Conservation (phyloP, 1,140 invertebrate genomes). For the Temnothorax longispinosus region DNA sequence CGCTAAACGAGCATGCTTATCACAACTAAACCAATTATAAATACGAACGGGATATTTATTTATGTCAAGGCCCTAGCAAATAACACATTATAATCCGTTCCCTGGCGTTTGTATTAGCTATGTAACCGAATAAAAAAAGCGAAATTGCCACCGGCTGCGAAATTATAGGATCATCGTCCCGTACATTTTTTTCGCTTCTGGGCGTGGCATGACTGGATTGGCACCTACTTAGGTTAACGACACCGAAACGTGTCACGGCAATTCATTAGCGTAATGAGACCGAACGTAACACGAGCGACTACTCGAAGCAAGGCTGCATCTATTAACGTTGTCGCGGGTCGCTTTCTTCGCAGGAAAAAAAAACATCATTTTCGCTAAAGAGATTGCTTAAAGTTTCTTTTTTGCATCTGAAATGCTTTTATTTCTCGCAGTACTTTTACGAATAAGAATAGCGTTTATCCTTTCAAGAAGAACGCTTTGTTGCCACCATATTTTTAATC, state of each 20-base stretch:
- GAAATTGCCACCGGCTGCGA: conserved; percentile 20
- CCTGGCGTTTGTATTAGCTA: neutral
- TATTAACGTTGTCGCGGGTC: conserved; percentile 57
- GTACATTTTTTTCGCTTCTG: conserved; percentile 70
- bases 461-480: neutral
- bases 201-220: conserved; percentile 72
- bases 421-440: conserved; percentile 8
- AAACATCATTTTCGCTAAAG: neutral
- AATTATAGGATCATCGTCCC: conserved; percentile 70
- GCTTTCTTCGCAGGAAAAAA: conserved; percentile 8
- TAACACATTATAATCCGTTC: neutral
- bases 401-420: neutral
- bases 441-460: conserved; percentile 7
- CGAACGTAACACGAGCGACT: conserved; percentile 57
- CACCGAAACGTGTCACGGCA: conserved; percentile 82
- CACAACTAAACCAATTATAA: neutral
- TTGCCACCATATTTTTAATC: conserved; percentile 26
- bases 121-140: conserved; percentile 14
- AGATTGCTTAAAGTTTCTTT: neutral
- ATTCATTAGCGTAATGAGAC: conserved; percentile 82
- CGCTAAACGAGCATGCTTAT: neutral
- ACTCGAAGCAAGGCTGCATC: conserved; percentile 51
- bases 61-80: conserved; percentile 39
- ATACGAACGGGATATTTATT: conserved; percentile 28
- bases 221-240: conserved; percentile 76